Evolutionary conservation across 2,888 invertebrate species (phyloP).

Genomic region (Callyntrura guangdongensis): DNA sequence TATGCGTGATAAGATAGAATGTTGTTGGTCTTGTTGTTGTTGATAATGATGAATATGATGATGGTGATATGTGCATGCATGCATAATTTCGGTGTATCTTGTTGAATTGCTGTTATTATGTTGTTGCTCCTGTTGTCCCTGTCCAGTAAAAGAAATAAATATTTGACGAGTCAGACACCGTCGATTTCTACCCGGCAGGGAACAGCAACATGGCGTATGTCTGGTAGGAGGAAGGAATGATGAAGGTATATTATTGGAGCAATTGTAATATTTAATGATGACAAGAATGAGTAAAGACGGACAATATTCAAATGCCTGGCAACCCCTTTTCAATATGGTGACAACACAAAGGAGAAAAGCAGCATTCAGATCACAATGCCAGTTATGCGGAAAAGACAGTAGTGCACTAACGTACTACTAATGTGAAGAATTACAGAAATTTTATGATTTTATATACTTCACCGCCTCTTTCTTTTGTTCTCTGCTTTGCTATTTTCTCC

Average conservation of each 20-base stretch:
- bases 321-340: slow-evolving; percentile 11
- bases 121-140: not conserved
- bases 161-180: not conserved
- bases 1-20: not conserved
- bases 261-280: slow-evolving; percentile 22
- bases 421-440: not conserved
- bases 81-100: slow-evolving; percentile 33
- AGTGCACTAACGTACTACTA: not conserved
- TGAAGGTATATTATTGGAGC: not conserved
- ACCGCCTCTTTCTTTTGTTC: too few relatives aligned
- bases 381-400: not conserved
- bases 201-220: not conserved
- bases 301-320: slow-evolving; percentile 36
- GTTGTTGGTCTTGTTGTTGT: too few relatives aligned
- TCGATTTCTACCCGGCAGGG: not conserved
- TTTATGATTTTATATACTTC: not conserved
- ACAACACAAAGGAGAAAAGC: slow-evolving; percentile 23
- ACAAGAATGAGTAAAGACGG: slow-evolving; percentile 36
- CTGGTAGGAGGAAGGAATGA: not conserved
- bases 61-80: slow-evolving; percentile 19
- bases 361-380: not conserved
- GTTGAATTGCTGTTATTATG: slow-evolving; percentile 48
- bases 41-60: slow-evolving; percentile 7
- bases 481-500: too few relatives aligned
- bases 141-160: slow-evolving; percentile 2